A percentile compares a stretch with the other conserved stretches of the same genome.
Evolutionary conservation across 92 coral and sea anemone genomes (phyloP).

Genomic region (Actinernus sp.): DNA sequence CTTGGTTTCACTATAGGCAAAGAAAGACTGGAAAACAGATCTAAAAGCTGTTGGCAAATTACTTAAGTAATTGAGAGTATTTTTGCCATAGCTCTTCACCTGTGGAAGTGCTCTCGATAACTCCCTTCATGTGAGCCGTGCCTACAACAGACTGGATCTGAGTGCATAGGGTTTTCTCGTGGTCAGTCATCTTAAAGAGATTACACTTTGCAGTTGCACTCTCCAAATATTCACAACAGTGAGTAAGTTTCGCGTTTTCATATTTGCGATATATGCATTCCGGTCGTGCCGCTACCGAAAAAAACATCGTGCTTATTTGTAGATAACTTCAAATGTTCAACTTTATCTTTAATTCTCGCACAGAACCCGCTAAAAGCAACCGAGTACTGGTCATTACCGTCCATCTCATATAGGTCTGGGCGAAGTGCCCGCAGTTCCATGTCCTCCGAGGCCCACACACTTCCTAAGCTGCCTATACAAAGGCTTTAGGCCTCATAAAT

Average conservation of each 20-base stretch:
- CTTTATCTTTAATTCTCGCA: constrained; percentile 42
- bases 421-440: constrained; percentile 20
- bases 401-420: constrained; percentile 50
- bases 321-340: constrained; percentile 37
- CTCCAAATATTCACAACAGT: constrained; percentile 46
- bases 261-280: constrained; percentile 32
- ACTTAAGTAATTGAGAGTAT: constrained; percentile 6
- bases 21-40: constrained; percentile 7
- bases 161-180: constrained; percentile 11
- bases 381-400: constrained; percentile 7
- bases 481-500: constrained; percentile 64
- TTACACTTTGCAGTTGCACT: constrained; percentile 22
- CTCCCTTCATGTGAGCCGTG: constrained; percentile 29
- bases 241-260: constrained; percentile 20
- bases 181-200: constrained; percentile 37
- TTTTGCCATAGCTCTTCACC: constrained; percentile 42
- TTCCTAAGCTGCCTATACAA: constrained; percentile 46
- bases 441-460: constrained; percentile 51
- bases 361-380: constrained; percentile 34
- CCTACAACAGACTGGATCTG: constrained; percentile 20
- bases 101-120: constrained; percentile 23
- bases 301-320: constrained; percentile 41
- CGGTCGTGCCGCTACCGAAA: background rate
- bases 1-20: constrained; percentile 40
- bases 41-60: constrained; percentile 35